A percentile compares a stretch with the other conserved stretches of the same genome.
phyloP scores from a whole-genome alignment of 2,888 invertebrate species.

The Ectemnius cavifrons region DNA sequence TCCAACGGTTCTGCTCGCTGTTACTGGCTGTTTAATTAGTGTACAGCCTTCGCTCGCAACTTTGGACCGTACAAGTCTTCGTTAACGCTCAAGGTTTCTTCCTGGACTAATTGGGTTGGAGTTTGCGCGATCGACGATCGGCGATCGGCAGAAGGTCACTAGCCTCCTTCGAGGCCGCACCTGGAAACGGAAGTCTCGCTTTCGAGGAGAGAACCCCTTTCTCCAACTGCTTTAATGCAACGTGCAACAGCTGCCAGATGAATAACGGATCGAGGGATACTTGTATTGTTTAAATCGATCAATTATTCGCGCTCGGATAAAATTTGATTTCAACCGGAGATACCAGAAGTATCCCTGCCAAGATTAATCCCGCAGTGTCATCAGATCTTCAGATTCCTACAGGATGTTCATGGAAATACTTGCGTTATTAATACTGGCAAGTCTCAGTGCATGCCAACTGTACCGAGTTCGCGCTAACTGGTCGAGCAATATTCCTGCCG shows the following conservation, averaged over 20 bases:
- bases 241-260: no score
- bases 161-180: constrained; percentile 47
- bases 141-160: constrained; percentile 46
- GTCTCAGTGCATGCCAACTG: not conserved
- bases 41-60: constrained; percentile 8
- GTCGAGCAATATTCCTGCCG: constrained; percentile 26
- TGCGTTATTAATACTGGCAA: no score
- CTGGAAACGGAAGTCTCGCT: constrained; percentile 53
- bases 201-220: constrained; percentile 37
- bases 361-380: not conserved
- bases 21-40: constrained; percentile 24
- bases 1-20: no score
- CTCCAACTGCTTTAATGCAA: not conserved
- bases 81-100: constrained; percentile 40
- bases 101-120: constrained; percentile 27
- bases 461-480: not conserved
- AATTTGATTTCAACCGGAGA: constrained; percentile 11
- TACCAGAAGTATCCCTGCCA: not conserved
- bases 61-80: constrained; percentile 4
- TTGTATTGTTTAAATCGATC: not conserved
- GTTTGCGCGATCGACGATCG: constrained; percentile 41
- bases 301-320: not conserved
- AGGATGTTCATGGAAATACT: no score
- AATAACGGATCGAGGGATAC: no score
- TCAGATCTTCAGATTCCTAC: no score